phyloP scores from a whole-genome alignment of 2,113 vertebrate genomes.

The Myotis brandtii region DNA sequence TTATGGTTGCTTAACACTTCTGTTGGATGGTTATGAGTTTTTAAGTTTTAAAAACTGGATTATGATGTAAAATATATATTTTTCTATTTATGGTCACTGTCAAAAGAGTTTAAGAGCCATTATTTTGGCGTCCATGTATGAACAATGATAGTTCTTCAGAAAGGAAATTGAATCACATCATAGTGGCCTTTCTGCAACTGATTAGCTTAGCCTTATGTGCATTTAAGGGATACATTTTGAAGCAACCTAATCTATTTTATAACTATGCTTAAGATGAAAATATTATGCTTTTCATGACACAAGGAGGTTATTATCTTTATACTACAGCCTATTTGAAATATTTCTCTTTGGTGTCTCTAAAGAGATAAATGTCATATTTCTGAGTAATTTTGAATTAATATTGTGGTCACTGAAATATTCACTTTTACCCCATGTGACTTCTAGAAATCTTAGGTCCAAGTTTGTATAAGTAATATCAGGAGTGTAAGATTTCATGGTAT shows the following conservation, averaged over 20 bases:
- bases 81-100: neutral
- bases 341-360: neutral
- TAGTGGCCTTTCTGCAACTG: neutral
- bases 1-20: neutral
- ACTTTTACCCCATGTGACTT: neutral
- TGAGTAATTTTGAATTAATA: neutral
- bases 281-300: neutral
- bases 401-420: neutral
- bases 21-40: neutral
- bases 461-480: neutral
- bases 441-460: neutral
- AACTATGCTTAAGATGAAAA: neutral
- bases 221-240: neutral
- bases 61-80: neutral
- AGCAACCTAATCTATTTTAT: neutral
- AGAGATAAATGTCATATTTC: neutral
- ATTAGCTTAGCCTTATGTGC: neutral
- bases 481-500: neutral
- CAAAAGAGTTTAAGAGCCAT: neutral
- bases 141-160: neutral
- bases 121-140: neutral
- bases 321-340: neutral
- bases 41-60: neutral
- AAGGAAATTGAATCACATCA: neutral
- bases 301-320: neutral